phyloP scores from a whole-genome alignment of 2,888 invertebrate genomes.

The Leucania comma region DNA sequence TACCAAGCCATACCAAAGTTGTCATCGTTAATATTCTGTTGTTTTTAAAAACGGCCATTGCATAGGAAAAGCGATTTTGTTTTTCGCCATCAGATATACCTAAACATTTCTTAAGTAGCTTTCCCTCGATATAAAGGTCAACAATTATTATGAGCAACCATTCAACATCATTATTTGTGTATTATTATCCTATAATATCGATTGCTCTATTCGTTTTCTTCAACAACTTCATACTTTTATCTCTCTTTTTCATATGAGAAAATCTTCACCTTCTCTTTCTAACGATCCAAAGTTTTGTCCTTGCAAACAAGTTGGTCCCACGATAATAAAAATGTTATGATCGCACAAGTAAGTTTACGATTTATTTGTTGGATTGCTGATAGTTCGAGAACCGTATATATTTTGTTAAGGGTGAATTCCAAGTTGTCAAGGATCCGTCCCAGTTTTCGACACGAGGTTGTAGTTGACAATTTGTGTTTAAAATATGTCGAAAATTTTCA shows the following conservation, averaged over 20 bases:
- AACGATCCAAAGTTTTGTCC: conserved; percentile 67
- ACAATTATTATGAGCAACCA: conserved; percentile 14
- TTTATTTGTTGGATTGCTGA: conserved; percentile 82
- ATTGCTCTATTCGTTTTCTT: conserved; percentile 41
- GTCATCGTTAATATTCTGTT: no score
- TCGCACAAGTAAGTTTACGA: conserved; percentile 80
- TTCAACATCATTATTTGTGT: conserved; percentile 31
- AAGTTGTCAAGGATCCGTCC: conserved; percentile 56
- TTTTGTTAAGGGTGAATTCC: conserved; percentile 57
- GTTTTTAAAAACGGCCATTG: no score
- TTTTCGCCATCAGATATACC: not conserved
- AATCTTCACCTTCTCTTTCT: conserved; percentile 57
- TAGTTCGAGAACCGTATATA: conserved; percentile 73
- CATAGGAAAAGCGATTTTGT: no score
- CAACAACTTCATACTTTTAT: conserved; percentile 40
- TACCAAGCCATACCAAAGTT: no score
- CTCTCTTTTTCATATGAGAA: conserved; percentile 27
- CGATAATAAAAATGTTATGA: conserved; percentile 87
- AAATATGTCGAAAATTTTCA: conserved; percentile 29
- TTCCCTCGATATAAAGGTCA: conserved; percentile 1
- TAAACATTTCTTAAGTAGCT: not conserved
- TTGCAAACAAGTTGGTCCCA: conserved; percentile 71
- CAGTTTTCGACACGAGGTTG: conserved; percentile 27
- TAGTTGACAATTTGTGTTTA: conserved; percentile 17
- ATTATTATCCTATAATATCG: conserved; percentile 41